Evolutionary conservation across 1,140 invertebrate genomes (phyloP).

Genomic region (Lucilia sericata): DNA sequence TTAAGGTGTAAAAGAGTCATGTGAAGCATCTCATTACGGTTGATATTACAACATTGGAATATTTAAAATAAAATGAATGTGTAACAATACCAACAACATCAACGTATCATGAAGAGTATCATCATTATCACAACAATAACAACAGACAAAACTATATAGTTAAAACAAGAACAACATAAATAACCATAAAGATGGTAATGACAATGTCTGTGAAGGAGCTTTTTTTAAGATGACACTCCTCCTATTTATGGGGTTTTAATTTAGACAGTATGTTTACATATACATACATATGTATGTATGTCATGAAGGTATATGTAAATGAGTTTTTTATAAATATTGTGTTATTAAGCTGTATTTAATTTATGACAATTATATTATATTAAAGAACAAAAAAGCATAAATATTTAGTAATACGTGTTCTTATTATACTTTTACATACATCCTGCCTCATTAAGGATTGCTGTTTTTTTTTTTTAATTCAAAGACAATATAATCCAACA

Average conservation of each 20-base stretch:
- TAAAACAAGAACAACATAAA: background rate
- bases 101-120: too few relatives aligned
- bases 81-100: background rate
- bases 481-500: background rate
- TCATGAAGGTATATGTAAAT: background rate
- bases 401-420: background rate
- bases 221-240: background rate
- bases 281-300: background rate
- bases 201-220: background rate
- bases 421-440: background rate
- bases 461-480: background rate
- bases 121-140: background rate
- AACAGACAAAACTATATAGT: background rate
- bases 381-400: background rate
- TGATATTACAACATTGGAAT: background rate
- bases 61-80: background rate
- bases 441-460: too few relatives aligned
- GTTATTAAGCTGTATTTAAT: background rate
- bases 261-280: background rate
- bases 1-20: background rate
- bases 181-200: background rate
- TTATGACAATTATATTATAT: conserved; percentile 16
- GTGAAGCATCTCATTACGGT: conserved; percentile 10
- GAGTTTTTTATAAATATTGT: conserved; percentile 2
- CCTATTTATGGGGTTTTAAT: background rate